phyloP scores from a whole-genome alignment of 2,113 vertebrate species.

The Nesogale talazaci region DNA sequence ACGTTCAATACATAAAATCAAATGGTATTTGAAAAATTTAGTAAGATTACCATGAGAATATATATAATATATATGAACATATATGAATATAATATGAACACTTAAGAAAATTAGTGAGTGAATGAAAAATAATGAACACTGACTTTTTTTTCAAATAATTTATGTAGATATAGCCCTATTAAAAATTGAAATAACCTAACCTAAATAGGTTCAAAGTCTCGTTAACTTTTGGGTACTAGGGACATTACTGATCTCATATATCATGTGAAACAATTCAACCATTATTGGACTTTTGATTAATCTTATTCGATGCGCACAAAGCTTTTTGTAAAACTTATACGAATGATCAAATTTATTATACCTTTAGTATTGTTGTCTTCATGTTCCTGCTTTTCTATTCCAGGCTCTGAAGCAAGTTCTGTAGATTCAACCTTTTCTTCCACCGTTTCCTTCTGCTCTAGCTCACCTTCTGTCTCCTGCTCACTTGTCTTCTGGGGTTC shows the following conservation, averaged over 20 bases:
- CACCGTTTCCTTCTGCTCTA: constrained; percentile 56
- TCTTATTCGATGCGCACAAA: neutral
- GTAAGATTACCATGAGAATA: too few species aligned
- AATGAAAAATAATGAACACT: too few species aligned
- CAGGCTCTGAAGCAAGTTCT: constrained; percentile 76
- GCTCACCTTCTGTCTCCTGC: constrained; percentile 74
- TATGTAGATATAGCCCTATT: neutral
- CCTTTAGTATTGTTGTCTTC: constrained; percentile 84
- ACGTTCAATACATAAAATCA: neutral
- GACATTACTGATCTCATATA: neutral
- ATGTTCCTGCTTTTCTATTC: constrained; percentile 81
- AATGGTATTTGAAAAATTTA: neutral
- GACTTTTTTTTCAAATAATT: neutral
- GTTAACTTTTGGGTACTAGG: neutral
- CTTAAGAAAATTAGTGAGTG: too few species aligned
- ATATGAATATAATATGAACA: too few species aligned
- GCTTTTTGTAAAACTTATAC: too few species aligned
- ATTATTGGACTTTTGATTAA: neutral
- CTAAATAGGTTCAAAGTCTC: neutral
- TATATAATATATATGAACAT: too few species aligned
- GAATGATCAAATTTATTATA: constrained; percentile 65
- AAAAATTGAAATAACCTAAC: neutral
- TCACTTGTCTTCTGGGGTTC: constrained; percentile 78
- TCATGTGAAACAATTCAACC: neutral
- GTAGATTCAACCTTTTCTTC: constrained; percentile 81